Percentiles rank a stretch among this genome's conserved stretches.
These are phyloP conservation scores for Nomia melanderi DNA, from an alignment of 1,140 invertebrate genomes.

Conservation along the genomic window DNA sequence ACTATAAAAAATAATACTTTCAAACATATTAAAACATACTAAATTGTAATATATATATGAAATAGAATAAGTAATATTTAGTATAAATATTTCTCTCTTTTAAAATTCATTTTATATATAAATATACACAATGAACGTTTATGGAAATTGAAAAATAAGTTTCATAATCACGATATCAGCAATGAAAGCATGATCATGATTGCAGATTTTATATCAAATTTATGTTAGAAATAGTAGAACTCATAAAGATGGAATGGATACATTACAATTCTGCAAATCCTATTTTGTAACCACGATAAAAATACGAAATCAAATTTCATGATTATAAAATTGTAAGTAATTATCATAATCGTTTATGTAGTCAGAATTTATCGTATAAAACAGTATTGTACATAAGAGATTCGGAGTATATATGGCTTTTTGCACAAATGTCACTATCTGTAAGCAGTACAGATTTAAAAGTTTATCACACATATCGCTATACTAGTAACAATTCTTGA, in stretches of 20 bases:
- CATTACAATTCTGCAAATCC: constrained; percentile 3
- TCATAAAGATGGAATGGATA: neutral
- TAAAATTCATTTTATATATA: too few species aligned
- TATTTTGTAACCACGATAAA: neutral
- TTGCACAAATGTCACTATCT: neutral
- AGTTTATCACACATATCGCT: neutral
- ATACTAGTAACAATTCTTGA: neutral
- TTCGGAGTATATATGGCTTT: neutral
- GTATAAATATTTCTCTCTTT: too few species aligned
- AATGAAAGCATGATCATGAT: neutral
- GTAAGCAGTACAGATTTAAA: neutral
- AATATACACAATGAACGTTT: neutral
- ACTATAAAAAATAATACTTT: too few species aligned
- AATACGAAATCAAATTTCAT: neutral
- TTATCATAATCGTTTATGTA: constrained; percentile 3
- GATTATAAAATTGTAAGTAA: neutral
- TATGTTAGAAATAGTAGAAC: neutral
- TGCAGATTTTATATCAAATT: neutral
- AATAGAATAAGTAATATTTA: too few species aligned
- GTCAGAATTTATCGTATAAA: neutral
- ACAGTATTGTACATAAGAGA: neutral
- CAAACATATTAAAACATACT: too few species aligned
- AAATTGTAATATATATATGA: too few species aligned
- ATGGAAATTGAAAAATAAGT: constrained; percentile 20
- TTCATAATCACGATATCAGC: neutral